phyloP scores from a whole-genome alignment of 2,888 invertebrate species.

The Drosophila kuntzei region DNA sequence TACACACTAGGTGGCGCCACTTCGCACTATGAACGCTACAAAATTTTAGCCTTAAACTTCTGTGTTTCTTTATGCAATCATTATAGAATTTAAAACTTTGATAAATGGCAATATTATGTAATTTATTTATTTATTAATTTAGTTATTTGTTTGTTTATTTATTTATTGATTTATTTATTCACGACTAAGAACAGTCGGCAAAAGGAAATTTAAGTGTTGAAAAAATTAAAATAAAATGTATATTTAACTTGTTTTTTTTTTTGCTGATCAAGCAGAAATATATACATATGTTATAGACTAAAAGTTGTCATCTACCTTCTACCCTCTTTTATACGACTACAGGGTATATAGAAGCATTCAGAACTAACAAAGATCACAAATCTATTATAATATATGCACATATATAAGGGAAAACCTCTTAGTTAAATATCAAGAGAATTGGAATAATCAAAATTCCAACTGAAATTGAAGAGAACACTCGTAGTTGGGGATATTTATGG shows the following conservation, averaged over 20 bases:
- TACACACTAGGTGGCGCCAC: neutral
- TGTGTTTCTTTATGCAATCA: neutral
- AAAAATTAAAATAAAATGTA: too few relatives aligned
- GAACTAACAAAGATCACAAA: neutral
- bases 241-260: too few relatives aligned
- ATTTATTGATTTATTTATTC: too few relatives aligned
- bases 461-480: conserved; percentile 10
- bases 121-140: too few relatives aligned
- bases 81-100: neutral
- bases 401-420: conserved; percentile 13
- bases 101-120: too few relatives aligned
- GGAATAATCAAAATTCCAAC: conserved; percentile 23
- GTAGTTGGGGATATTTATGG: conserved; percentile 36
- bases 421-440: conserved; percentile 27
- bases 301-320: neutral
- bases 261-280: neutral
- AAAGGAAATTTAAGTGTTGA: too few relatives aligned
- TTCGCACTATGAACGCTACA: neutral
- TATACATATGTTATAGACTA: neutral
- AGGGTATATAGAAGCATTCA: neutral
- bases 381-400: conserved; percentile 25
- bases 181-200: too few relatives aligned
- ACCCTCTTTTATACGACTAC: neutral
- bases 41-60: neutral
- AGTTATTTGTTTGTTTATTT: too few relatives aligned